Conservation (phyloP, 2,888 invertebrate genomes). For the Drosophila mettleri region DNA sequence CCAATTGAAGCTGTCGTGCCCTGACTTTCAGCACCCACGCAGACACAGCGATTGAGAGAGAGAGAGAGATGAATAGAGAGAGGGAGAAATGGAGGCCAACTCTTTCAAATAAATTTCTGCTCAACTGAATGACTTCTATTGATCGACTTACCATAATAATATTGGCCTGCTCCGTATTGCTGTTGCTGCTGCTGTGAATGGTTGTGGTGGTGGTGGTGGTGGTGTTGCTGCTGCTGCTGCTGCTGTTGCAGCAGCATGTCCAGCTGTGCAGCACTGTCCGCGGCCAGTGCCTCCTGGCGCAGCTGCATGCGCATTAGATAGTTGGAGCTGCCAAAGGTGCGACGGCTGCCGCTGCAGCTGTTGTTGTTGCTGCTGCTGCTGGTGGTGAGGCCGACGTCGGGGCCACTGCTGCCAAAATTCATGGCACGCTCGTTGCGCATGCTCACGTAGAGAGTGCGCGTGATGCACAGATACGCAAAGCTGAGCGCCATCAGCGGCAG, state of each 20-base stretch:
- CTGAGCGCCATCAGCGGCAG: constrained; percentile 88
- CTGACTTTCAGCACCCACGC: neutral
- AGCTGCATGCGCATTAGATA: constrained; percentile 37
- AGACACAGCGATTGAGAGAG: neutral
- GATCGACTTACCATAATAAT: constrained; percentile 54
- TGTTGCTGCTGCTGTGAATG: constrained; percentile 62
- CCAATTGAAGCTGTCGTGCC: constrained; percentile 21
- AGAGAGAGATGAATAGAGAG: neutral
- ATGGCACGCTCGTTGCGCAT: constrained; percentile 84
- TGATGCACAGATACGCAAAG: constrained; percentile 88
- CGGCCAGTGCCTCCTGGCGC: constrained; percentile 28
- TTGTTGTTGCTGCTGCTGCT: constrained; percentile 21
- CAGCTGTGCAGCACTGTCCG: constrained; percentile 26
- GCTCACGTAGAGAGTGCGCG: constrained; percentile 83
- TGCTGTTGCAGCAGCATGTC: constrained; percentile 52
- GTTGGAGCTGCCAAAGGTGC: constrained; percentile 22
- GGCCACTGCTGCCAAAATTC: constrained; percentile 66
- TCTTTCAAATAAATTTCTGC: neutral
- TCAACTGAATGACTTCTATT: neutral
- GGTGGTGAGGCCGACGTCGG: constrained; percentile 37
- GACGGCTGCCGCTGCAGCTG: constrained; percentile 20
- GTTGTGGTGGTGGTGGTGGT: constrained; percentile 56
- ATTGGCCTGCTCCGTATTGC: constrained; percentile 46
- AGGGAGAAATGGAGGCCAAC: neutral
- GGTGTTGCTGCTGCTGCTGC: constrained; percentile 64